phyloP scores from a whole-genome alignment of 2,113 vertebrate species.

The Ginglymostoma cirratum region DNA sequence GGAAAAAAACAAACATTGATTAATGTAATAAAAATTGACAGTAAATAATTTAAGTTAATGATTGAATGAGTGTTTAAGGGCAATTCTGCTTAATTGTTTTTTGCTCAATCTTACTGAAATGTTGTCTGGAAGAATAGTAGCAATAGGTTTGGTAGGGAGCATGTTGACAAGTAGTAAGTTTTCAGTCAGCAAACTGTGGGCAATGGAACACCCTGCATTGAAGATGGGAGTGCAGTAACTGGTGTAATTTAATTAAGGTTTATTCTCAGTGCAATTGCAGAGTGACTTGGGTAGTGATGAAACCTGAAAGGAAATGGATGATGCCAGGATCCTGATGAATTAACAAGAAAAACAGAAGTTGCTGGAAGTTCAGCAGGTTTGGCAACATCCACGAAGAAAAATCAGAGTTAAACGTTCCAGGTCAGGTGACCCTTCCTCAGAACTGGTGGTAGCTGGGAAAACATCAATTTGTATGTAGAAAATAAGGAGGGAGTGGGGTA shows the following conservation, averaged over 20 bases:
- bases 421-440: too few relatives aligned
- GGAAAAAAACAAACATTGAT: neutral
- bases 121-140: neutral
- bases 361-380: too few relatives aligned
- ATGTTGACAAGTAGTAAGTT: neutral
- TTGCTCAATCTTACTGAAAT: neutral
- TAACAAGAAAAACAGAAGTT: too few relatives aligned
- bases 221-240: neutral
- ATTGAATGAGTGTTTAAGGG: neutral
- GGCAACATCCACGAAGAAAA: too few relatives aligned
- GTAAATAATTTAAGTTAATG: neutral
- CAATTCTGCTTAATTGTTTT: neutral
- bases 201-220: neutral
- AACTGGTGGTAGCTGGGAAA: too few relatives aligned
- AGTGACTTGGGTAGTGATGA: neutral
- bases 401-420: too few relatives aligned
- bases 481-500: too few relatives aligned
- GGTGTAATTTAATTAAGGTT: neutral
- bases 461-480: too few relatives aligned
- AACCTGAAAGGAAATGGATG: neutral
- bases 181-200: neutral
- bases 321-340: neutral
- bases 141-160: neutral
- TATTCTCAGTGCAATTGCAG: neutral
- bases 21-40: neutral